These are phyloP conservation scores for Spodoptera littoralis DNA, from an alignment of 2,888 invertebrate genomes.

Conservation along the genomic window DNA sequence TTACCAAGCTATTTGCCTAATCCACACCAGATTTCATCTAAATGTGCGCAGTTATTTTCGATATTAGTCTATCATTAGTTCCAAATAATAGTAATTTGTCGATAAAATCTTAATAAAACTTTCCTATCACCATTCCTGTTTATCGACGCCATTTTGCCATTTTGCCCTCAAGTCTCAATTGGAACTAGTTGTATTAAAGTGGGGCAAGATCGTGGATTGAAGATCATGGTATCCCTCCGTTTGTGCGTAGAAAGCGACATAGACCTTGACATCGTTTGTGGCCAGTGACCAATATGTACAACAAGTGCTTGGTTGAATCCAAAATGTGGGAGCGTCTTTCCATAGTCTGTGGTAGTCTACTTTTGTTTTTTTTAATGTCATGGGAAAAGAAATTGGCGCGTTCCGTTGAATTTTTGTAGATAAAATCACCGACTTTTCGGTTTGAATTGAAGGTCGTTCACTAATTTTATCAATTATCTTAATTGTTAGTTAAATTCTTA, in stretches of 20 bases:
- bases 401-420: no score
- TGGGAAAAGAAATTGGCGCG: no score
- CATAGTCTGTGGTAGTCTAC: neutral
- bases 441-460: no score
- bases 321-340: no score
- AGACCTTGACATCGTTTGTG: conserved; percentile 48
- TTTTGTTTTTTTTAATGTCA: neutral
- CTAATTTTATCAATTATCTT: no score
- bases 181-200: conserved; percentile 14
- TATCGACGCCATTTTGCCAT: neutral
- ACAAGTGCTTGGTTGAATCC: neutral
- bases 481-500: no score
- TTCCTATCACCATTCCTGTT: conserved; percentile 1
- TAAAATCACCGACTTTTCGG: no score
- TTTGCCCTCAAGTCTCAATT: conserved; percentile 13
- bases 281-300: conserved; percentile 27
- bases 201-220: conserved; percentile 35
- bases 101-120: neutral
- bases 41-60: no score
- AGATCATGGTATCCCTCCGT: conserved; percentile 20
- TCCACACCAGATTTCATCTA: no score
- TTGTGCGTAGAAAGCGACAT: conserved; percentile 49
- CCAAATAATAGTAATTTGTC: neutral
- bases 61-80: no score
- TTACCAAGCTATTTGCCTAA: no score